A percentile compares a stretch with the other conserved stretches of the same genome.
phyloP scores from a whole-genome alignment of 2,113 vertebrate genomes.

The Craseonycteris thonglongyai region DNA sequence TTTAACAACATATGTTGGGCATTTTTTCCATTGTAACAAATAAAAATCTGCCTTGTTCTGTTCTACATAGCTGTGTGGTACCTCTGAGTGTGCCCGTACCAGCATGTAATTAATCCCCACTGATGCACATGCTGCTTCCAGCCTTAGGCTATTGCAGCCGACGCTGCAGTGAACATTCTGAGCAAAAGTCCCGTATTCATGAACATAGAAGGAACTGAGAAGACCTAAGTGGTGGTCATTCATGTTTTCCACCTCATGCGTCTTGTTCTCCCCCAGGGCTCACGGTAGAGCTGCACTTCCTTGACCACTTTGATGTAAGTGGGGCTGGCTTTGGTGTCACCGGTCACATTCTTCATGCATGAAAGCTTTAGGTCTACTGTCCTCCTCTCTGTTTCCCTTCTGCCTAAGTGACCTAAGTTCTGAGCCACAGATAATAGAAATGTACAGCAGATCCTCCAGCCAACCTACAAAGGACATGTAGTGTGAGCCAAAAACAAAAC shows the following conservation, averaged over 20 bases:
- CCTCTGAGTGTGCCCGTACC: neutral
- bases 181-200: neutral
- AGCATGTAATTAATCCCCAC: neutral
- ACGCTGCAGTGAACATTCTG: accelerated
- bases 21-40: neutral
- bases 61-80: neutral
- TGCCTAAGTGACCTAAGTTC: neutral
- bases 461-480: neutral
- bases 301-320: neutral
- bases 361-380: neutral
- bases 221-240: accelerated
- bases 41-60: neutral
- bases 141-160: neutral
- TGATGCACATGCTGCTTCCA: neutral
- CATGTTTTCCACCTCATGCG: accelerated
- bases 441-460: neutral
- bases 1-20: neutral
- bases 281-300: accelerated
- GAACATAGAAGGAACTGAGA: neutral
- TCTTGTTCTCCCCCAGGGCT: neutral
- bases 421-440: neutral
- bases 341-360: accelerated
- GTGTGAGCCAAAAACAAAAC: neutral
- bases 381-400: neutral
- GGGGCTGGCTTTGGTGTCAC: neutral